A percentile compares a stretch with the other conserved stretches of the same genome.
These are phyloP conservation scores for Heterotis niloticus DNA, from an alignment of 2,113 vertebrate genomes.

Conservation along the genomic window DNA sequence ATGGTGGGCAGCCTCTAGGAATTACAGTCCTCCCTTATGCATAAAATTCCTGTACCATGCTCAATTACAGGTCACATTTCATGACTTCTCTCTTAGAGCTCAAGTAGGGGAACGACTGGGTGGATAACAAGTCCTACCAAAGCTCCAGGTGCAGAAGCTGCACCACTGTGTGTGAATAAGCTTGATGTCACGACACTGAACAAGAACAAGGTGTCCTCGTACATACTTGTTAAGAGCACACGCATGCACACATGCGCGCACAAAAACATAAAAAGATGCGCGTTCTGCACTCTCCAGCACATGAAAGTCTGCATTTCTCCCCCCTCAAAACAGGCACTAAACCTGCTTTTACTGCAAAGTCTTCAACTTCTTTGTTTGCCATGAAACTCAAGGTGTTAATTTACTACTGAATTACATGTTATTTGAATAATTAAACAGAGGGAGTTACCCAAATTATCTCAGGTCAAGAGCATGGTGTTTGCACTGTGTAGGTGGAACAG, in stretches of 20 bases:
- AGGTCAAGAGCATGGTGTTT: slow-evolving; percentile 28
- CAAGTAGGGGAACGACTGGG: neutral
- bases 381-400: slow-evolving; percentile 34
- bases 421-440: slow-evolving; percentile 46
- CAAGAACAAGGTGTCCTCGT: neutral
- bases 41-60: neutral
- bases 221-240: neutral
- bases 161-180: too few relatives aligned
- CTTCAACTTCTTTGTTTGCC: slow-evolving; percentile 43
- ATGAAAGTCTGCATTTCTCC: too few relatives aligned
- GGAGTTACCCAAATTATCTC: slow-evolving; percentile 29
- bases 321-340: slow-evolving; percentile 22
- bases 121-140: neutral
- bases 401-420: slow-evolving; percentile 32
- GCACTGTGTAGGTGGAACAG: slow-evolving; percentile 32
- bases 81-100: too few relatives aligned
- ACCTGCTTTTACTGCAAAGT: slow-evolving; percentile 8
- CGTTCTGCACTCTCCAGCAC: neutral
- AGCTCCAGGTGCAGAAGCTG: neutral
- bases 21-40: neutral
- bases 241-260: neutral
- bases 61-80: neutral
- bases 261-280: neutral
- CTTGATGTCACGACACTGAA: neutral
- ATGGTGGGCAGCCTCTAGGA: neutral